Conservation (phyloP, 2,888 invertebrate species). For the Lycia hirtaria region DNA sequence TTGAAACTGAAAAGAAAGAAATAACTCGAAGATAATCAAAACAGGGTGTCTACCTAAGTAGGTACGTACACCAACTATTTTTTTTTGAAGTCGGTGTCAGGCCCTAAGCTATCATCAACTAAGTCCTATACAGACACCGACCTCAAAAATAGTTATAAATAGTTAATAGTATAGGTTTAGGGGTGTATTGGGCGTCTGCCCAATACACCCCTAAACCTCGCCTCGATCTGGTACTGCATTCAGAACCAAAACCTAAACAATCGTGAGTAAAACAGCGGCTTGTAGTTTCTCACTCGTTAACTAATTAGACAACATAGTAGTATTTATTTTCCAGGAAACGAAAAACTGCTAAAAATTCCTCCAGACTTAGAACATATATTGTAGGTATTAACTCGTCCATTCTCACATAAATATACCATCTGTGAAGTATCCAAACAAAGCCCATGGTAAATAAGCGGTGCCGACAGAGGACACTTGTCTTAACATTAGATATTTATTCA, state of each 20-base stretch:
- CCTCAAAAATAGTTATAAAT: too few species aligned
- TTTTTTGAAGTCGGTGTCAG: too few species aligned
- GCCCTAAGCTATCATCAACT: too few species aligned
- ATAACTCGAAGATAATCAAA: too few species aligned
- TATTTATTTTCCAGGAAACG: background rate
- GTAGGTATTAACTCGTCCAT: conserved; percentile 10
- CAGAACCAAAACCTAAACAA: background rate
- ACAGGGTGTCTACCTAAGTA: too few species aligned
- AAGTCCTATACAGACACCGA: too few species aligned
- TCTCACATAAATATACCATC: conserved; percentile 17
- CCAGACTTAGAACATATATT: background rate
- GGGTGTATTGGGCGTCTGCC: too few species aligned
- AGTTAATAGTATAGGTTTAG: too few species aligned
- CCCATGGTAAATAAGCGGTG: conserved; percentile 22
- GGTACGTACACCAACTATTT: too few species aligned
- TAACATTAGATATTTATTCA: conserved; percentile 17
- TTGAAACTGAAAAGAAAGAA: too few species aligned
- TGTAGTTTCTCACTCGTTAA: background rate
- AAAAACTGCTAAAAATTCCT: conserved; percentile 3
- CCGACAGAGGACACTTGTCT: conserved; percentile 20
- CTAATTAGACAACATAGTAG: background rate
- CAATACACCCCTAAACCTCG: too few species aligned
- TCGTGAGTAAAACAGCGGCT: background rate
- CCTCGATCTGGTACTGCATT: too few species aligned
- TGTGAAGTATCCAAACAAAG: conserved; percentile 20